Conservation (phyloP, 2,797 vertebrate genomes). For the Protosalanx chinensis region DNA sequence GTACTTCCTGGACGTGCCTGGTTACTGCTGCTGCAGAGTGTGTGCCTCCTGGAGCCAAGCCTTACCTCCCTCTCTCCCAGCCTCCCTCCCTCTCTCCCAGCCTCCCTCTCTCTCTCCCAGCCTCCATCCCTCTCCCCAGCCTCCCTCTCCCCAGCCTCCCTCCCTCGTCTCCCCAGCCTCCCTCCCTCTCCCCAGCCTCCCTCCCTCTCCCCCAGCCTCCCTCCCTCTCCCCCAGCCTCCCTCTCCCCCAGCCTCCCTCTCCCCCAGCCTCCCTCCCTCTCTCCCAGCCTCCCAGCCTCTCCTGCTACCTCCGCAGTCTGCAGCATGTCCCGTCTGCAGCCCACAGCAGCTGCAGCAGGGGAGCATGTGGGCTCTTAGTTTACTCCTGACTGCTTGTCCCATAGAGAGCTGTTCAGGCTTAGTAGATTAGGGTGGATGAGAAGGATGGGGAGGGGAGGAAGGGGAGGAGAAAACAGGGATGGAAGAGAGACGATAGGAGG, state of each 20-base stretch:
- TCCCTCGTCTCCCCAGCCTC: too few relatives aligned
- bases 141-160: too few relatives aligned
- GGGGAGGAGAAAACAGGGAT: neutral
- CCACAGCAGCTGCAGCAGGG: slow-evolving; percentile 23
- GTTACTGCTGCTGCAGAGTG: slow-evolving; percentile 38
- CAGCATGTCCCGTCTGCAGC: slow-evolving; percentile 31
- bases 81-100: neutral
- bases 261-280: too few relatives aligned
- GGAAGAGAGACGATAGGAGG: neutral
- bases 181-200: too few relatives aligned
- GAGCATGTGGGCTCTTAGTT: slow-evolving; percentile 28
- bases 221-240: too few relatives aligned
- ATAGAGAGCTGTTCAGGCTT: neutral
- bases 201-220: too few relatives aligned
- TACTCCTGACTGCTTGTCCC: slow-evolving; percentile 25
- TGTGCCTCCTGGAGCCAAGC: slow-evolving; percentile 23
- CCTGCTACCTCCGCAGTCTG: neutral
- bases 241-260: neutral
- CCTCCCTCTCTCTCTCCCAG: too few relatives aligned
- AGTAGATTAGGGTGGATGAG: neutral
- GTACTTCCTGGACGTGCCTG: slow-evolving; percentile 72
- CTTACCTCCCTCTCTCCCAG: too few relatives aligned
- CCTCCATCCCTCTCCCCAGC: too few relatives aligned
- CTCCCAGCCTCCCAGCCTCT: slow-evolving; percentile 9
- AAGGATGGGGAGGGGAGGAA: slow-evolving; percentile 15